These are phyloP conservation scores for Pangasius krempfi DNA, from an alignment of 2,797 vertebrate species.

Conservation along the genomic window DNA sequence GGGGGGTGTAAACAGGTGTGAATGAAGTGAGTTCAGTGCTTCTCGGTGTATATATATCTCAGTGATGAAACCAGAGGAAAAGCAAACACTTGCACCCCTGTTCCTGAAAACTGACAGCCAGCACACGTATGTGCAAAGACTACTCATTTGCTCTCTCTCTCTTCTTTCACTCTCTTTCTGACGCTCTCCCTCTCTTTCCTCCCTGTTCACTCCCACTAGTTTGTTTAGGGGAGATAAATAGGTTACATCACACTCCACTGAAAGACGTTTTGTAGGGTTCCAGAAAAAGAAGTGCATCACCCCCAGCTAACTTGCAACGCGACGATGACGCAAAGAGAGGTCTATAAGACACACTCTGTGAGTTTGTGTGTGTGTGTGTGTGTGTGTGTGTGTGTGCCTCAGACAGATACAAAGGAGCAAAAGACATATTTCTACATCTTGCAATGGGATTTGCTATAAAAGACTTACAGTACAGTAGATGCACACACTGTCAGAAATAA, in stretches of 20 bases:
- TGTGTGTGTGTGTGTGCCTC: conserved; percentile 14
- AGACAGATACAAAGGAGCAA: conserved; percentile 20
- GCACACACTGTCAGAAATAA: neutral
- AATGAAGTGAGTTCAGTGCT: neutral
- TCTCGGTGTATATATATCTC: neutral
- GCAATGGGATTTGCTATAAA: conserved; percentile 22
- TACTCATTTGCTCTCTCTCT: neutral
- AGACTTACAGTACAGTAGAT: neutral
- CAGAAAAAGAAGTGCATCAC: conserved; percentile 68
- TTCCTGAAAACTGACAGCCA: conserved; percentile 29
- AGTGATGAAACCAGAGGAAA: conserved; percentile 6
- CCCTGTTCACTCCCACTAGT: conserved; percentile 68
- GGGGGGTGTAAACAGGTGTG: neutral
- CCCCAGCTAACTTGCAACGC: conserved; percentile 42
- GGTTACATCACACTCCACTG: conserved; percentile 73
- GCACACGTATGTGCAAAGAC: conserved; percentile 32
- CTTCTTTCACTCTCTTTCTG: conserved; percentile 11
- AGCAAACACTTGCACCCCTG: neutral
- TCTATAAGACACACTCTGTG: conserved; percentile 42
- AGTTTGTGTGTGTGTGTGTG: conserved; percentile 17
- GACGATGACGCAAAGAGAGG: conserved; percentile 54
- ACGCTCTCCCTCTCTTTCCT: conserved; percentile 11
- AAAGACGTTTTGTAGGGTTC: conserved; percentile 69
- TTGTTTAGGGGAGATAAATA: conserved; percentile 76
- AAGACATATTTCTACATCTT: conserved; percentile 26